Conservation (phyloP, 2,888 invertebrate species). For the Perizoma affinitatum region DNA sequence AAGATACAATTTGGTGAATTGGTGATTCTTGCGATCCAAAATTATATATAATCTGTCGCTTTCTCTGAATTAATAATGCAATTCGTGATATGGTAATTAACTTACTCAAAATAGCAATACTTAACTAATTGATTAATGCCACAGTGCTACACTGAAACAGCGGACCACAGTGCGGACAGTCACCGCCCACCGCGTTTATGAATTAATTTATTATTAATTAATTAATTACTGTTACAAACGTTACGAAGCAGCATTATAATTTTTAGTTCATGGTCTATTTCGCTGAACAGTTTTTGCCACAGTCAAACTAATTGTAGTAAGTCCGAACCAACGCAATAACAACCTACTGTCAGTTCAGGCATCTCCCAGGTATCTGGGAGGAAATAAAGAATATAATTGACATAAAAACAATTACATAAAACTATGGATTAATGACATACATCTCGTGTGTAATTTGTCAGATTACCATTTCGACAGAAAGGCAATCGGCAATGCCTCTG, state of each 20-base stretch:
- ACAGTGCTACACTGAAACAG: background rate
- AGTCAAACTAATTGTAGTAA: slow-evolving; percentile 12
- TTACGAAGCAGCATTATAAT: slow-evolving; percentile 17
- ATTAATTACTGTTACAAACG: slow-evolving; percentile 26
- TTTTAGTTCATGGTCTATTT: slow-evolving; percentile 34
- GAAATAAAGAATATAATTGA: too few species aligned
- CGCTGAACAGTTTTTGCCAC: slow-evolving; percentile 17
- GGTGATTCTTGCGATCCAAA: too few species aligned
- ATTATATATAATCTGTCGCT: too few species aligned
- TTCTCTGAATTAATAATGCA: too few species aligned
- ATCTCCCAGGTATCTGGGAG: too few species aligned
- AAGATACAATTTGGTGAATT: too few species aligned
- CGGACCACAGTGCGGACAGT: slow-evolving; percentile 1
- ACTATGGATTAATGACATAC: too few species aligned
- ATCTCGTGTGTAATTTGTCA: too few species aligned
- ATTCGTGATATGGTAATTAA: too few species aligned
- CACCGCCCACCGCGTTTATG: slow-evolving; percentile 20
- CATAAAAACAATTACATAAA: too few species aligned
- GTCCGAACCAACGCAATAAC: background rate
- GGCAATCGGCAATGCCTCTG: too few species aligned
- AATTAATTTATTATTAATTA: slow-evolving; percentile 25
- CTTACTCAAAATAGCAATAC: background rate
- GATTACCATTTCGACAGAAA: too few species aligned
- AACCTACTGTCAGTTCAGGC: background rate
- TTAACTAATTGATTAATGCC: slow-evolving; percentile 2